Evolutionary conservation across 2,888 invertebrate genomes (phyloP), one percentile per base, ranked within the genome.

Genomic region (Eilema caniola): DNA sequence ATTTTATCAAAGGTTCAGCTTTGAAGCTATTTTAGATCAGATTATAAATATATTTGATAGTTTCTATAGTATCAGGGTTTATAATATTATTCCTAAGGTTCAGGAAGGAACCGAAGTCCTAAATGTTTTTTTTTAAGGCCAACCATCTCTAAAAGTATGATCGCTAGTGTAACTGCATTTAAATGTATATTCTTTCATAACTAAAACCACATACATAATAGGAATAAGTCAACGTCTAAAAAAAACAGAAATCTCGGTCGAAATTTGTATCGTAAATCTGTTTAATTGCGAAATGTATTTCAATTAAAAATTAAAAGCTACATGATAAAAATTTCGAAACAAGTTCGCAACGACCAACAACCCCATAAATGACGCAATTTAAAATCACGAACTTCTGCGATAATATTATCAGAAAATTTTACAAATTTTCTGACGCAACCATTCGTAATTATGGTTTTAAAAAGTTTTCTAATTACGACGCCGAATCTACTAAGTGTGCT

Each of bases 401-500:
- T 74, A 80, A 81, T 69, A 68, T 73, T 74, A 78, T 82, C 71
- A 76, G 64, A 23, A 53, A 73, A 73, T 76, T 82, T 74, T 61
- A 71, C 72, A 74, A 76, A 78, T 76, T 73, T 74, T 73, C 71
- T 72, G 82, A 69, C 77, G 77, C 75, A 73, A 71, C 79, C 84
- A 82, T 82, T 81, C 74, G 76, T 77, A 83, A 83, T 86, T 84
- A 84, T 75, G 77, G 76, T 75, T 78, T 80, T 78, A 82, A 82
- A 80, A 85, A 86, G 83, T 88, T 88, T 85, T 79, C 84, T 86
- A 86, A 89, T 89, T 87, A 88, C 76, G 74, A 72, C 79, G 70
- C 80, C 78, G 74, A 79, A 82, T 80, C 84, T 80, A 76, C 82
- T 80, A 83, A 86, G 79, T 84, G 83, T 78, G 80, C 80, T 82